Conservation (phyloP, 2,888 invertebrate species). For the Linnaemya tessellans region DNA sequence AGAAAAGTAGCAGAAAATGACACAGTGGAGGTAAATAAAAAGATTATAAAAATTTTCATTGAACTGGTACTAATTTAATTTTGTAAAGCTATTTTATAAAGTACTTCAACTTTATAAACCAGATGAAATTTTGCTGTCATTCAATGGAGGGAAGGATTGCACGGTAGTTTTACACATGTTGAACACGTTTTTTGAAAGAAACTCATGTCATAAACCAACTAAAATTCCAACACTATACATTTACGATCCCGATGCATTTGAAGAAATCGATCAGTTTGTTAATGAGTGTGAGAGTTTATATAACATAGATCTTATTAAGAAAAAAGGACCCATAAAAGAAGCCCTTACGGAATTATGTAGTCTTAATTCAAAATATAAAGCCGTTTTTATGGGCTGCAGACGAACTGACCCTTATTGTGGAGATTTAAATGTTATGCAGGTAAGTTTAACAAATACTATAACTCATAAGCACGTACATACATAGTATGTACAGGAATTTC, state of each 20-base stretch:
- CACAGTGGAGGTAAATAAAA: slow-evolving; percentile 33
- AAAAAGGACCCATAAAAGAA: slow-evolving; percentile 88
- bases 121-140: slow-evolving; percentile 93
- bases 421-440: slow-evolving; percentile 88
- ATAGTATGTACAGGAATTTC: too few relatives aligned
- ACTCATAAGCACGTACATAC: too few relatives aligned
- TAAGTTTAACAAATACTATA: too few relatives aligned
- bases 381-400: slow-evolving; percentile 96
- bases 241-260: slow-evolving; percentile 90
- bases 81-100: slow-evolving; percentile 83
- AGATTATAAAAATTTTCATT: neutral
- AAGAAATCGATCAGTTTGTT: slow-evolving; percentile 94
- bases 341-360: slow-evolving; percentile 87
- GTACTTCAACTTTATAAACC: slow-evolving; percentile 87
- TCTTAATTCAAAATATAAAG: slow-evolving; percentile 87
- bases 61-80: neutral
- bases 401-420: slow-evolving; percentile 93
- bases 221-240: slow-evolving; percentile 90
- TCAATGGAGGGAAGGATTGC: slow-evolving; percentile 99
- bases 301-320: slow-evolving; percentile 88
- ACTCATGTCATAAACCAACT: slow-evolving; percentile 82
- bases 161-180: slow-evolving; percentile 93
- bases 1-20: slow-evolving; percentile 40
- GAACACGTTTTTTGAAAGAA: slow-evolving; percentile 78
- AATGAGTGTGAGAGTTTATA: slow-evolving; percentile 88